Conservation (phyloP, 2,797 vertebrate species). For the Chaunax sp. region DNA sequence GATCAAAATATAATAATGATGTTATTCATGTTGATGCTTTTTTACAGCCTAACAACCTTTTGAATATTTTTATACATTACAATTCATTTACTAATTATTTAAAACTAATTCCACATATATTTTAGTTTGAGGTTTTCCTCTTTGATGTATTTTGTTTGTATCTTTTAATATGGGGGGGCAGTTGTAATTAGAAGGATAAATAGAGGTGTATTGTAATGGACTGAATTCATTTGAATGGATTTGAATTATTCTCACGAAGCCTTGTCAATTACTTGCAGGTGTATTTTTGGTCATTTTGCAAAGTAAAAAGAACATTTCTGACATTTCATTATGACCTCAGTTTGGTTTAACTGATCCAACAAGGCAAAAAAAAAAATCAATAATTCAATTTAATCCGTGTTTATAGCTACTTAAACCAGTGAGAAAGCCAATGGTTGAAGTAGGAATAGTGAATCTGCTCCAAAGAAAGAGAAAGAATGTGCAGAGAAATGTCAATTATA, state of each 20-base stretch:
- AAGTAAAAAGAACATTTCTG: background rate
- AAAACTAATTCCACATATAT: background rate
- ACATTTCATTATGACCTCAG: background rate
- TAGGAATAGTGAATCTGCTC: background rate
- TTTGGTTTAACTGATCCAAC: slow-evolving; percentile 3
- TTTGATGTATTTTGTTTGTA: background rate
- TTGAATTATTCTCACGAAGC: background rate
- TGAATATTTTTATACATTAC: background rate
- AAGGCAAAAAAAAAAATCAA: background rate
- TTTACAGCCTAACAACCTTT: background rate
- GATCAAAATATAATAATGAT: background rate
- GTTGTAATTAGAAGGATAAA: background rate
- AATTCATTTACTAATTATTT: background rate
- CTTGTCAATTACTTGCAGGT: background rate
- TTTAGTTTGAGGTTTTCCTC: background rate
- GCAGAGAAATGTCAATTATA: slow-evolving; percentile 44
- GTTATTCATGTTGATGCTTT: background rate
- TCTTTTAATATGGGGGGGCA: background rate
- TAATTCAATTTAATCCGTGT: background rate
- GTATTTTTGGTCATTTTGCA: background rate
- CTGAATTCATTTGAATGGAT: no score
- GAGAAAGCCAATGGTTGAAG: background rate
- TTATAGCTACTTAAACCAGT: background rate
- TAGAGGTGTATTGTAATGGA: background rate
- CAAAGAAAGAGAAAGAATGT: slow-evolving; percentile 25